A percentile compares a stretch with the other conserved stretches of the same genome.
Conservation (phyloP, 1,140 invertebrate genomes). For the Sarcophaga peregrina region DNA sequence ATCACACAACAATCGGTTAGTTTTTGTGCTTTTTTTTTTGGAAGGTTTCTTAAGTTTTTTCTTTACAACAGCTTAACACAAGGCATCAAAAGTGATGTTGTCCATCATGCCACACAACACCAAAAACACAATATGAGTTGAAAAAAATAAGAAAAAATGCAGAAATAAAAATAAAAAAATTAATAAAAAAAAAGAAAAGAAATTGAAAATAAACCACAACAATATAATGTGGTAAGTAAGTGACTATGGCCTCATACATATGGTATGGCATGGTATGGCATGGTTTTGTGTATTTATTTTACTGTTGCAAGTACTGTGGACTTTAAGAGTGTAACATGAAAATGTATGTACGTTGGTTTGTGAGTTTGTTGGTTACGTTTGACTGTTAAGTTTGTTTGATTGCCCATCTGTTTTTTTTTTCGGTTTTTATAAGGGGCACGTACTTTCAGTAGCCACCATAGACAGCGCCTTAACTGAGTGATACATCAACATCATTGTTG, state of each 20-base stretch:
- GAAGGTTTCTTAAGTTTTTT: not conserved
- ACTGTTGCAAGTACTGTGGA: constrained; percentile 2
- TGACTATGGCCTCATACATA: constrained; percentile 18
- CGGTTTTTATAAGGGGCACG: constrained; percentile 1
- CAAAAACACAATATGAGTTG: constrained; percentile 36
- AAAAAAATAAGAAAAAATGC: not conserved
- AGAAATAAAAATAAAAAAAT: not conserved
- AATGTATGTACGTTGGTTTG: not conserved
- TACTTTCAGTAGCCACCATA: constrained; percentile 25
- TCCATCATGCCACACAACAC: constrained; percentile 42
- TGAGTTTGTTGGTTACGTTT: not conserved
- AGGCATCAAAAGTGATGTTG: constrained; percentile 44
- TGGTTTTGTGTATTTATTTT: not conserved
- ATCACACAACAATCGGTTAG: constrained; percentile 38
- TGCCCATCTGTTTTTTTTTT: constrained; percentile 34
- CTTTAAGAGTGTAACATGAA: not conserved
- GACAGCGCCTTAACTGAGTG: constrained; percentile 34
- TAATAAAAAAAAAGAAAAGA: too few species aligned
- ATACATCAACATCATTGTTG: constrained; percentile 36
- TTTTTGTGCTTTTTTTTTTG: not conserved
- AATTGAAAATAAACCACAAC: constrained; percentile 9
- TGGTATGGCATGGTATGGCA: not conserved
- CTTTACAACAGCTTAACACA: not conserved
- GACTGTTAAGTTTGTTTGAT: constrained; percentile 18
- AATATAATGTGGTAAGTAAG: constrained; percentile 3